A percentile compares a stretch with the other conserved stretches of the same genome.
phyloP scores from a whole-genome alignment of 2,113 vertebrate species.

The Sterrhoptilus dennistouni region DNA sequence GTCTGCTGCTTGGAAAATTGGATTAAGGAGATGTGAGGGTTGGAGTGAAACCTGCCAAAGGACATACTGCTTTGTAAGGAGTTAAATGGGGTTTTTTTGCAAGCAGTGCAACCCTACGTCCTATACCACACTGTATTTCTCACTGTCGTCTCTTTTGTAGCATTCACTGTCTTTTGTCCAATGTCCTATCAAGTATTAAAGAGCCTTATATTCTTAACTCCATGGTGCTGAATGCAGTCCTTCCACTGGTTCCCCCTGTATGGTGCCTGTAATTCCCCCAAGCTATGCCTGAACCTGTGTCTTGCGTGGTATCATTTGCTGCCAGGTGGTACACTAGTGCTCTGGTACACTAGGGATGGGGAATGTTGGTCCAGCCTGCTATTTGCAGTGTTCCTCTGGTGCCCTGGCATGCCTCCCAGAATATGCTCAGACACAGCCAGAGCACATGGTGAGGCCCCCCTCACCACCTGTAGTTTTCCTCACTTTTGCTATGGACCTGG shows the following conservation, averaged over 20 bases:
- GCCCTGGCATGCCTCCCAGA: neutral
- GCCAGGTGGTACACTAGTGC: neutral
- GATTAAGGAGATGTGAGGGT: neutral
- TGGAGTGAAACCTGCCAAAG: neutral
- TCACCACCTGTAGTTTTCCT: neutral
- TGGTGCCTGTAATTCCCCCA: neutral
- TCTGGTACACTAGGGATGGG: neutral
- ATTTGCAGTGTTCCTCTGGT: accelerated
- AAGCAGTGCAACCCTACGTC: accelerated
- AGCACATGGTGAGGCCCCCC: accelerated
- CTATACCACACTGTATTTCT: accelerated
- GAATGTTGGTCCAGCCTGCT: neutral
- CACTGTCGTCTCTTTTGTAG: neutral
- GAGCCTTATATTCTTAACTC: neutral
- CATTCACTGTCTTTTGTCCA: neutral
- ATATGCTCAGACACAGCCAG: neutral
- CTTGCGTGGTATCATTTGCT: neutral
- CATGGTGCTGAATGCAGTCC: neutral
- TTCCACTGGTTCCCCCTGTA: accelerated
- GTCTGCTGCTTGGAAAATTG: neutral
- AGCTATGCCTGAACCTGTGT: neutral
- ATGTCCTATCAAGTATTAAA: neutral
- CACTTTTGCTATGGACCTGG: neutral
- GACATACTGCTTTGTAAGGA: accelerated
- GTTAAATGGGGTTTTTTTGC: neutral